Base-by-base conservation (phyloP, 2,113 vertebrate genomes). In the Coryphaenoides rupestris region DNA sequence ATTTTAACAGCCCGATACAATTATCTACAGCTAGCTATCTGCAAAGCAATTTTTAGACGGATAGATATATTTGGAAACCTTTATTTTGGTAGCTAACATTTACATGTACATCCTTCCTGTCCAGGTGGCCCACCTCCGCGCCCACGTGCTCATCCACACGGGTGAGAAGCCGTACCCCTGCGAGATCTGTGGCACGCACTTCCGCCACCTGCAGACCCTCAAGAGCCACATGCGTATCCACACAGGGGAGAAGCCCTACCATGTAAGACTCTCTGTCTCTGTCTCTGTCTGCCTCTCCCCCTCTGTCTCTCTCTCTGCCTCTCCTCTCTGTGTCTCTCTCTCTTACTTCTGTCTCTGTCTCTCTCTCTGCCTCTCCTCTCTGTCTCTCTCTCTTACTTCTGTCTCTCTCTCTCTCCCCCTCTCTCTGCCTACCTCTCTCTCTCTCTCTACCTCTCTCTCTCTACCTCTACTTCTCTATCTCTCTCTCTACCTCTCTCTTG, bases 201-300 rank as follows among this genome's bases (percentile, higher is more conserved):
- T 98, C 86, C 90, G 96, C 72, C 96, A 98, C 76, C 93, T 99
- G 58, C 96, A 98, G 89, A 98, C 96, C 0, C 93, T 98, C 59
- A 98, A 98, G 83, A 98, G 95, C 73, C 96, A 99, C 87, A 91
- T 99, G 77, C 93, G 96, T 55, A 99, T 99, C 82, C 96, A 99
- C 75, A 99, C 96, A 0, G 96, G 96, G 84, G 96, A 99, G 81
- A 98, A 98, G 82, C 96, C 97, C 0, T 98, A 99, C 82, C 96
- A 98, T 91, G 96, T 98, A 90, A 81, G 95, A 83, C 10, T 54
- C 40, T 46, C 7, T 55, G 62, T 5, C 33, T 12, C 24, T 26
- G 3, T 26, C 6, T 3, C 3, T 6, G 6, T 12, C 13, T 1
- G 13, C 33, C 9, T 10, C 33, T 40, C 33, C 13, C 33, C 13